Evolutionary conservation across 2,797 vertebrate genomes (phyloP), one percentile per base, ranked within the genome.

Genomic region (Centroberyx gerrardi): DNA sequence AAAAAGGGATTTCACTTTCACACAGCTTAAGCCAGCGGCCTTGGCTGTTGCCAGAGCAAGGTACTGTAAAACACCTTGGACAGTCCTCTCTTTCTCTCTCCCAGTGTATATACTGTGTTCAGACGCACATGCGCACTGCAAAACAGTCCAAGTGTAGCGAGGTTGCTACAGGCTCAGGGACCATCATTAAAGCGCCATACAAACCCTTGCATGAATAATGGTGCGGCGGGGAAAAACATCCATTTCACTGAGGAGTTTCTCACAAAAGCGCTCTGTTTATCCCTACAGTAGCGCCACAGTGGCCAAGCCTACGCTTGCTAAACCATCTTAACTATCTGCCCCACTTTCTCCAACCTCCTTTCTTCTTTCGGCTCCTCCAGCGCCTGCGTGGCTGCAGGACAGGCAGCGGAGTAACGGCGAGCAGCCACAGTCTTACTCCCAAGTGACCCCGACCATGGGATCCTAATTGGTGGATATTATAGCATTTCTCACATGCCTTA

Each of bases 1-100:
- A 84, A 60, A 84, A 68, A 81, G 51, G n/a, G 36, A 62, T 75
- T 83, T 70, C 36, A 76, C 63, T 78, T 72, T 62, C 59, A 74
- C 67, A 75, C 64, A 74, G 38, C 42, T 63, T 61, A 60, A 68
- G 78, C 80, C 70, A 63, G 65, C 49, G 60, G 48, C 66, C 68
- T 82, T 70, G 62, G 51, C 66, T 65, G n/a, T 40, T 67, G 52
- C n/a, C 38, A n/a, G 74, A 81, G 56, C 72, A 46, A 76, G 63
- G 56, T 77, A 38, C 46, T 66, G 66, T 62, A n/a, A 63, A 60
- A 76, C 62, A 75, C 69, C n/a, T 71, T 31, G 44, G 36, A 17
- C 8, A 38, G 59, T n/a, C n/a, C 51, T 14, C 42, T 38, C 22
- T 56, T 53, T 58, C 29, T 56, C 29, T 29, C 14, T 56, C 15